Base-by-base conservation (phyloP, 2,797 vertebrate genomes). In the Sciurus carolinensis region DNA sequence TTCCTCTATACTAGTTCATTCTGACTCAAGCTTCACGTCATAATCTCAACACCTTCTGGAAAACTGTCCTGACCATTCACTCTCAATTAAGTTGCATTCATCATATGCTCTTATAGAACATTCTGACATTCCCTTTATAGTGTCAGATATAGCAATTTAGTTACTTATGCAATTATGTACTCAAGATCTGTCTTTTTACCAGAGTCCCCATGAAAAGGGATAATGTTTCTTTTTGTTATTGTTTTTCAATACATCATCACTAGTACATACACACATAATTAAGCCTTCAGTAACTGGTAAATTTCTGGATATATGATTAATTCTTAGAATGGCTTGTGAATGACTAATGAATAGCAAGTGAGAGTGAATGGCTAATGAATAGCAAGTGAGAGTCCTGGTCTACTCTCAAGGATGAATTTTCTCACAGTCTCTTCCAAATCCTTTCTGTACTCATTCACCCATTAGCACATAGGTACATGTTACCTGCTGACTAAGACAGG, bases 111-210 rank as follows among this genome's bases (percentile, higher is more conserved):
- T 69, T 75, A 50, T 36, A 28, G 30, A 64, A 79, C 24, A 82
- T 83, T 75, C 71, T 54, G 47, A 20, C 33, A 44, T 64, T 24
- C 42, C 22, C 10, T 79, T 80, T 93, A 69, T 50, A 84, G 18
- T 89, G 36, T 92, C 11, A 66, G 42, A 73, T 59, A 20, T 82
- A 90, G 50, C 54, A 39, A 54, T 59, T 47, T n/a, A 52, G 36
- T 82, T 93, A 39, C 66, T 82, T 33, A 62, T 81, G 26, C 30
- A 76, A 57, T 89, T 86, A 71, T 88, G 85, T 87, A 36, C 47
- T 81, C 22, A 81, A n/a, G 5, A 24, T 94, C 13, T 67, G 15
- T 44, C 11, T 94, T 95, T 30, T 73, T 18, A 59, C 1, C 5
- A 52, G 33, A 73, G 93, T 92, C 15, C 30, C 57, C 9, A 64